Conservation (phyloP, 2,797 vertebrate species). For the Pachyuromys duprasi region DNA sequence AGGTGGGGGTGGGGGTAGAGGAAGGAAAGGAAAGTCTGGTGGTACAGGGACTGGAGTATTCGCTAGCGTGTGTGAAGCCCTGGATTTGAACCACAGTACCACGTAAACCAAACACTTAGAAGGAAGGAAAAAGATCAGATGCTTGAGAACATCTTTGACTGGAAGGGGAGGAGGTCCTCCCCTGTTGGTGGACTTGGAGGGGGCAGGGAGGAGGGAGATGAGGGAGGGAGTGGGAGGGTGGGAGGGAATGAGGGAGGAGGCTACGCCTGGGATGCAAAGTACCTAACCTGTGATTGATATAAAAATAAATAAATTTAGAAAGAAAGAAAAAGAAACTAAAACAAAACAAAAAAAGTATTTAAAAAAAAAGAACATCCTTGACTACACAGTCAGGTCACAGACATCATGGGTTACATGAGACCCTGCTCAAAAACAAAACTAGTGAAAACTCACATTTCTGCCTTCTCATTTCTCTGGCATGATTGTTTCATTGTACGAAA, state of each 20-base stretch:
- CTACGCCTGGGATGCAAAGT: too few species aligned
- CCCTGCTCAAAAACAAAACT: too few species aligned
- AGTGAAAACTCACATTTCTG: neutral
- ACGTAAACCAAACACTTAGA: neutral
- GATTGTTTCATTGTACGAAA: constrained; percentile 18
- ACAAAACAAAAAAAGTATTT: too few species aligned
- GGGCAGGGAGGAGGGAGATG: too few species aligned
- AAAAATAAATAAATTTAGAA: too few species aligned
- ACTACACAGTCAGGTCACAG: neutral
- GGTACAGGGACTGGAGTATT: neutral
- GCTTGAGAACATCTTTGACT: neutral
- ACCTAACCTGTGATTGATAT: too few species aligned
- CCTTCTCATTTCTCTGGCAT: neutral
- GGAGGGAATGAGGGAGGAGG: too few species aligned
- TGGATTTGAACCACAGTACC: neutral
- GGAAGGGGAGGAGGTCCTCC: too few species aligned
- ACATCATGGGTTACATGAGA: neutral
- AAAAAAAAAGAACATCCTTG: neutral
- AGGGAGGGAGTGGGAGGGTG: too few species aligned
- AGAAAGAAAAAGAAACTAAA: too few species aligned
- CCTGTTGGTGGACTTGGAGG: too few species aligned
- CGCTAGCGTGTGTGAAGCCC: neutral
- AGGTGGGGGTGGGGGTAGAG: too few species aligned
- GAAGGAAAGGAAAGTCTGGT: neutral
- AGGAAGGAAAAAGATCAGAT: neutral